Base-by-base conservation (phyloP, 2,113 vertebrate genomes). In the Stercorarius parasiticus region DNA sequence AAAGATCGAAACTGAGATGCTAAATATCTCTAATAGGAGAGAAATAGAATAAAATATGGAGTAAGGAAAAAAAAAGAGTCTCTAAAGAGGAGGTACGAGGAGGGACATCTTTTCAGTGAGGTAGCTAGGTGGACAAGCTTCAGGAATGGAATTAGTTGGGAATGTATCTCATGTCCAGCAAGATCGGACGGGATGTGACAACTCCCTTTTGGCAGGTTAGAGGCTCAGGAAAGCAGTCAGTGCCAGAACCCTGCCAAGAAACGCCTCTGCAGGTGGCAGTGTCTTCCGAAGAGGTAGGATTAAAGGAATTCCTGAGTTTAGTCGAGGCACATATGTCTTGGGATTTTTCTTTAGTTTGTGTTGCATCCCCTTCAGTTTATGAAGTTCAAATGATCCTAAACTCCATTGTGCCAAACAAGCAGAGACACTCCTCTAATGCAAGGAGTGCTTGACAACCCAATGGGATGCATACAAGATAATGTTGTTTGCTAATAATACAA, bases 241-340 rank as follows among this genome's bases (percentile, higher is more conserved):
- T 82, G 88, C 89, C 62, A 61, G 82, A 97, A 96, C 73, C 74
- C 90, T 90, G 96, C 96, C 96, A 96, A 95, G 95, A 96, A 96
- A 69, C 10, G 13, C 82, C 82, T 79, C 78, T 94, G 72, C 77
- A 77, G 86, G 84, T 96, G 92, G 78, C 95, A 94, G 85, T 61
- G 67, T 93, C 69, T 82, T 87, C n/a, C 87, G 45, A 71, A 79
- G 66, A 56, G 21, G 25, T 29, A 73, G 66, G 88, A 96, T 86
- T 87, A 95, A 96, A 94, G 78, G 84, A 96, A 93, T 94, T 92
- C 52, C 92, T 93, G 5, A 52, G 23, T 25, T 83, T 90, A 95
- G 93, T 36, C 95, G 95, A 92, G 97, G 62, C 90, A 89, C 61
- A 27, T 82, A 74, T 22, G 42, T 62, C 29, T 89, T 82, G 69